Evolutionary conservation across 2,888 invertebrate species (phyloP).

Genomic region (Idaea biselata): DNA sequence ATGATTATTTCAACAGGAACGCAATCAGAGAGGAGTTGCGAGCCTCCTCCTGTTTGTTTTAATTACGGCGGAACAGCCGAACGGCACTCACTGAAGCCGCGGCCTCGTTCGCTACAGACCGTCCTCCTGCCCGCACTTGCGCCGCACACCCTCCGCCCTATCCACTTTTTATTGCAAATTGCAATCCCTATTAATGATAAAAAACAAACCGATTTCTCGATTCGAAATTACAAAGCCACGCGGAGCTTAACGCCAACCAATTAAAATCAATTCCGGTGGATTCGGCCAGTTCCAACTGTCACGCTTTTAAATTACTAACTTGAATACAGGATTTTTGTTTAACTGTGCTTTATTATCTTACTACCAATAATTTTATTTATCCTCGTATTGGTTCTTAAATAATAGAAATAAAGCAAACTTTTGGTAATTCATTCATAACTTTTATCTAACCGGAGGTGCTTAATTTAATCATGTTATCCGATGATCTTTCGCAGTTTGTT

Average conservation of each 20-base stretch:
- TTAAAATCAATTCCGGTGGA: slow-evolving; percentile 33
- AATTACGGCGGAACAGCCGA: slow-evolving; percentile 74
- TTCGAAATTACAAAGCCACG: slow-evolving; percentile 39
- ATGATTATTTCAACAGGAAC: slow-evolving; percentile 76
- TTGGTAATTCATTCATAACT: neutral
- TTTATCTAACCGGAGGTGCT: neutral
- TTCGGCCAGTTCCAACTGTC: slow-evolving; percentile 22
- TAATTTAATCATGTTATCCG: neutral
- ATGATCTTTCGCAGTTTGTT: neutral
- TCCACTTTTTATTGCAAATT: slow-evolving; percentile 70
- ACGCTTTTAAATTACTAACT: slow-evolving; percentile 8
- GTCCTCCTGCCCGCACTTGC: slow-evolving; percentile 15
- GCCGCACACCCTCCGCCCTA: slow-evolving; percentile 31
- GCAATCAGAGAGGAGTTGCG: slow-evolving; percentile 77
- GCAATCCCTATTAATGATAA: slow-evolving; percentile 64
- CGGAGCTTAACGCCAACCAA: slow-evolving; percentile 34
- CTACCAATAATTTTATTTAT: neutral
- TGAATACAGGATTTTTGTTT: slow-evolving; percentile 6
- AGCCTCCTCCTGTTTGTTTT: slow-evolving; percentile 77
- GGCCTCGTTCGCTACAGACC: slow-evolving; percentile 7
- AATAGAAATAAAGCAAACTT: neutral
- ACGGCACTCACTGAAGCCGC: slow-evolving; percentile 29
- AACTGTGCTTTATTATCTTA: slow-evolving; percentile 6
- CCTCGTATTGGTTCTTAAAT: neutral
- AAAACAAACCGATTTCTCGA: slow-evolving; percentile 52